These are phyloP conservation scores for Meganola albula DNA, from an alignment of 2,888 invertebrate genomes.

Conservation along the genomic window DNA sequence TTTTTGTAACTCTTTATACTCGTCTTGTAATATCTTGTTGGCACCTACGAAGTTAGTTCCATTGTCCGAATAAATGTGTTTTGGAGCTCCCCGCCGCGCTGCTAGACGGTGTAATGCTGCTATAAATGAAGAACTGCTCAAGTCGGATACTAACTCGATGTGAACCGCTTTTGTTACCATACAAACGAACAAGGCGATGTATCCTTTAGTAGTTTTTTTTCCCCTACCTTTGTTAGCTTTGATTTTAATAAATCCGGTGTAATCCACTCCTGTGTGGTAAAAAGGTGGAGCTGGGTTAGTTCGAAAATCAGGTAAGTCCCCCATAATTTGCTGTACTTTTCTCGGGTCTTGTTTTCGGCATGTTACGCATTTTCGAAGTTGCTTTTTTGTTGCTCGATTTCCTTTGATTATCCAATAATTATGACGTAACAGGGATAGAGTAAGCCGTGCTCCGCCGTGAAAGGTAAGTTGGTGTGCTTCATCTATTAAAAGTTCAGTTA, in stretches of 20 bases:
- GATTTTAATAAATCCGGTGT: not conserved
- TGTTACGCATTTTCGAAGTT: not conserved
- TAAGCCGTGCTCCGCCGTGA: conserved; percentile 11
- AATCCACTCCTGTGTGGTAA: conserved; percentile 3
- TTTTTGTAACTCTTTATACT: too few species aligned
- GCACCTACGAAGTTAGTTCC: too few species aligned
- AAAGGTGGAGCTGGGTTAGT: not conserved
- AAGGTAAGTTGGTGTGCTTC: conserved; percentile 8
- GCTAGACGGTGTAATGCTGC: too few species aligned
- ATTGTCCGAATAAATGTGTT: too few species aligned
- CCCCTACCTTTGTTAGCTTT: conserved; percentile 3
- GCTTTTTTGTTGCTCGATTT: conserved; percentile 1
- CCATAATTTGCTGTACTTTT: conserved; percentile 2
- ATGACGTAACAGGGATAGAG: conserved; percentile 5
- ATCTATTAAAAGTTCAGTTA: conserved; percentile 5
- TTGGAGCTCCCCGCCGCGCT: too few species aligned
- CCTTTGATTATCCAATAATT: conserved; percentile 7
- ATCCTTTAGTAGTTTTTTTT: conserved; percentile 1
- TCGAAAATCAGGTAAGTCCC: conserved; percentile 1
- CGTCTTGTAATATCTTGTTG: too few species aligned
- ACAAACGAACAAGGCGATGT: not conserved
- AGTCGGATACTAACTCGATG: too few species aligned
- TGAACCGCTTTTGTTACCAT: too few species aligned
- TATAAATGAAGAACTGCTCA: too few species aligned
- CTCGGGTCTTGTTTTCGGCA: not conserved